Evolutionary conservation across 2,888 invertebrate species (phyloP), one percentile per base, ranked within the genome.

Genomic region (Mythimna albipuncta): DNA sequence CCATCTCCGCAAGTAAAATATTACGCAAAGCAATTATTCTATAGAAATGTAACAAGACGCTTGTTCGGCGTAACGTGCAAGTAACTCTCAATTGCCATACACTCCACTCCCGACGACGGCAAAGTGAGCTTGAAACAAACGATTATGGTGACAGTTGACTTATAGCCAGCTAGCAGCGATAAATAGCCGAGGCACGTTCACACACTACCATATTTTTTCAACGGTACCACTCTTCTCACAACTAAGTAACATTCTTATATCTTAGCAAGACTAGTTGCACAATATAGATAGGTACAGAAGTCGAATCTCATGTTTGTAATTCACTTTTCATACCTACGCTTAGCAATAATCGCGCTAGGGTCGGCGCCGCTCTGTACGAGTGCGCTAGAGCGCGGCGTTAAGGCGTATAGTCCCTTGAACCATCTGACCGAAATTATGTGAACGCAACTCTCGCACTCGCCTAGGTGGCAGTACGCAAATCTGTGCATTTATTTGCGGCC

Each of bases 141-240:
- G 89, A 91, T 91, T 89, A 92, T 90, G 85, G 89, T 81, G 89
- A 89, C 89, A 91, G 85, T 87, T 91, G 91, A 90, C 91, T 90
- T 92, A 89, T 87, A 83, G 89, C 85, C 81, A 77, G 85, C 78
- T 84, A 87, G 84, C 79, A 79, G 83, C 80, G 79, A 87, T 73
- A 83, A 73, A 87, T 80, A 59, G 66, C 73, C 74, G 52, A 26
- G 64, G 64, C 75, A 77, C 77, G 72, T 69, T 64, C 76, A 26
- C 68, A 55, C 59, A 52, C 52, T 35, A 59, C 47, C 47, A 69
- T 72, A 74, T 85, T 85, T 78, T 79, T 72, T 77, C 65, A 68
- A 75, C 69, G 65, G 66, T 65, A 65, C 58, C 41, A 4, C 50
- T 62, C 58, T 64, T 44, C 26, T 63, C 74, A 64, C 44, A 64